Evolutionary conservation across 2,113 vertebrate species (phyloP).

Genomic region (Saguinus midas): DNA sequence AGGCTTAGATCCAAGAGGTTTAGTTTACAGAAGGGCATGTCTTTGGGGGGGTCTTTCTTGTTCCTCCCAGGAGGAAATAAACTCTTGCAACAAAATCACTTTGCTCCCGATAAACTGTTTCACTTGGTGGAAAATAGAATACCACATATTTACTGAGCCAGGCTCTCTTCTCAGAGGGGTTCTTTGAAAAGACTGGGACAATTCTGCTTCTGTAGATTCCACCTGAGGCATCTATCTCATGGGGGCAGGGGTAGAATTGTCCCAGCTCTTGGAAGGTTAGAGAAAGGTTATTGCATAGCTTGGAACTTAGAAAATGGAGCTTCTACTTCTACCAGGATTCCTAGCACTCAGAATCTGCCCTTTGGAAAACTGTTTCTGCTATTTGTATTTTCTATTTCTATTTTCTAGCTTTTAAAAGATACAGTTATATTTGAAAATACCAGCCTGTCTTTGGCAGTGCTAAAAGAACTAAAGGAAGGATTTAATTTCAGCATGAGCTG

Average conservation of each 20-base stretch:
- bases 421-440: background rate
- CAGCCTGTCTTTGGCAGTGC: background rate
- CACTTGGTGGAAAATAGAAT: background rate
- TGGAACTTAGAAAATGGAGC: background rate
- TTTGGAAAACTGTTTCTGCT: background rate
- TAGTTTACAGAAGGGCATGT: background rate
- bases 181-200: background rate
- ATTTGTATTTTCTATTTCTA: background rate
- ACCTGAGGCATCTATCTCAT: background rate
- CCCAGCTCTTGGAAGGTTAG: background rate
- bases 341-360: background rate
- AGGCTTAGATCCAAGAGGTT: background rate
- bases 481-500: background rate
- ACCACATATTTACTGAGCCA: background rate
- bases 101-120: background rate
- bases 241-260: no score
- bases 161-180: background rate
- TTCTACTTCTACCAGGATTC: background rate
- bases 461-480: conserved; percentile 13
- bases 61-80: background rate
- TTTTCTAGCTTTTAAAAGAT: background rate
- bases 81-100: no score
- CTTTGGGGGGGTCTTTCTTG: background rate
- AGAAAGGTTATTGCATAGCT: background rate
- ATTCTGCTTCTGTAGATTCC: background rate